Conservation (phyloP, 1,140 invertebrate genomes). For the Plutomurus gul region DNA sequence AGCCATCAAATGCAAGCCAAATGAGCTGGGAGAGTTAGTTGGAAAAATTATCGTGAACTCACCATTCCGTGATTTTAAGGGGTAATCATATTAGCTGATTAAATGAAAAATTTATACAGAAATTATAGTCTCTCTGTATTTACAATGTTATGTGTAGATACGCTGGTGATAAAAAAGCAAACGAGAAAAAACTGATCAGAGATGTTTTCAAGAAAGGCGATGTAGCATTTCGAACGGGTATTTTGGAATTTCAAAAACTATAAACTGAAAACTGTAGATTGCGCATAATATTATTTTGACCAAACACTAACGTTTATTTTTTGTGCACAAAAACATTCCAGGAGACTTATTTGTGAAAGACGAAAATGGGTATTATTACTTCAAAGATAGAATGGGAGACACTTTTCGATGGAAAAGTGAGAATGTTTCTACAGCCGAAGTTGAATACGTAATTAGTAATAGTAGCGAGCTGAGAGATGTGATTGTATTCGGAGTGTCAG, state of each 20-base stretch:
- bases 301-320: neutral
- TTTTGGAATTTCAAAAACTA: constrained; percentile 63
- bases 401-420: constrained; percentile 98
- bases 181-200: constrained; percentile 69
- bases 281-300: neutral
- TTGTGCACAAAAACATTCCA: constrained; percentile 52
- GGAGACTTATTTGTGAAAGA: constrained; percentile 61
- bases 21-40: constrained; percentile 83
- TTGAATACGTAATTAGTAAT: constrained; percentile 87
- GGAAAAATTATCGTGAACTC: constrained; percentile 89
- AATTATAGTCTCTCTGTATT: constrained; percentile 88
- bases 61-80: constrained; percentile 77
- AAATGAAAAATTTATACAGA: constrained; percentile 54
- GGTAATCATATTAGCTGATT: constrained; percentile 70
- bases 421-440: constrained; percentile 97
- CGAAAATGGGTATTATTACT: constrained; percentile 90
- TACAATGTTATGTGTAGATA: constrained; percentile 65
- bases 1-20: constrained; percentile 77
- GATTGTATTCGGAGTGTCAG: constrained; percentile 81
- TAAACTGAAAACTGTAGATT: constrained; percentile 66
- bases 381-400: constrained; percentile 94
- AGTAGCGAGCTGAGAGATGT: constrained; percentile 81
- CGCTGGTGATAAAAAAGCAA: constrained; percentile 82
- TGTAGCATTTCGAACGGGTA: constrained; percentile 82
- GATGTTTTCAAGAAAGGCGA: constrained; percentile 16